phyloP scores from a whole-genome alignment of 1,140 invertebrate genomes.

The Drosophila novamexicana region DNA sequence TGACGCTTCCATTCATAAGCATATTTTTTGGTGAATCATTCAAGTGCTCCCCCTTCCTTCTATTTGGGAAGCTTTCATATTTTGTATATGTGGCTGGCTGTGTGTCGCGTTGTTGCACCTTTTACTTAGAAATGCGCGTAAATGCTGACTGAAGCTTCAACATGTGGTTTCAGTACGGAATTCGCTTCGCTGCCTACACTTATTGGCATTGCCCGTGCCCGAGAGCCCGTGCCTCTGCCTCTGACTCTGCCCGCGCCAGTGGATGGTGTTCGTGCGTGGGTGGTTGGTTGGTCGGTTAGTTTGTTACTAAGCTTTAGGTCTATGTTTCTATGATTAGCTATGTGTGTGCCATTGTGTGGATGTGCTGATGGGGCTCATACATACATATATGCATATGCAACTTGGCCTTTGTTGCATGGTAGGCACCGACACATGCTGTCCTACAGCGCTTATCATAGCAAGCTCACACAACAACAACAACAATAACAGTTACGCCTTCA shows the following conservation, averaged over 20 bases:
- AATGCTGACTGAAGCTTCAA: slow-evolving; percentile 56
- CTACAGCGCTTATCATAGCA: slow-evolving; percentile 32
- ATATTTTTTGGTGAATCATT: slow-evolving; percentile 61
- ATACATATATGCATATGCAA: slow-evolving; percentile 18
- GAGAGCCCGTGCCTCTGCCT: background rate
- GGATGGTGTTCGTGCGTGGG: slow-evolving; percentile 48
- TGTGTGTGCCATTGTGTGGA: slow-evolving; percentile 19
- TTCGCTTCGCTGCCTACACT: slow-evolving; percentile 40
- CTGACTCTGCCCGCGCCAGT: background rate
- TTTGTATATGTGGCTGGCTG: slow-evolving; percentile 13
- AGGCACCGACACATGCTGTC: background rate
- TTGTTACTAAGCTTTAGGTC: slow-evolving; percentile 19
- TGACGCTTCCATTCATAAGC: slow-evolving; percentile 30
- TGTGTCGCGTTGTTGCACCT: slow-evolving; percentile 39
- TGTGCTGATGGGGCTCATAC: slow-evolving; percentile 12
- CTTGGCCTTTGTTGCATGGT: slow-evolving; percentile 41
- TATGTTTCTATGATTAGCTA: slow-evolving; percentile 21
- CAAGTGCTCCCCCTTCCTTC: slow-evolving; percentile 38
- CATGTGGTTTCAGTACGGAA: slow-evolving; percentile 70
- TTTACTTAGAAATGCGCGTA: slow-evolving; percentile 74
- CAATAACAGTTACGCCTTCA: slow-evolving; percentile 45
- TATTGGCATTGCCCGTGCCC: slow-evolving; percentile 31
- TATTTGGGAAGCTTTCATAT: slow-evolving; percentile 18
- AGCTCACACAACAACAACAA: slow-evolving; percentile 18
- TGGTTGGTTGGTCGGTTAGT: slow-evolving; percentile 14